Percentiles rank a stretch among this genome's conserved stretches.
Evolutionary conservation across 2,113 vertebrate genomes (phyloP).

Genomic region (Halichoerus grypus): DNA sequence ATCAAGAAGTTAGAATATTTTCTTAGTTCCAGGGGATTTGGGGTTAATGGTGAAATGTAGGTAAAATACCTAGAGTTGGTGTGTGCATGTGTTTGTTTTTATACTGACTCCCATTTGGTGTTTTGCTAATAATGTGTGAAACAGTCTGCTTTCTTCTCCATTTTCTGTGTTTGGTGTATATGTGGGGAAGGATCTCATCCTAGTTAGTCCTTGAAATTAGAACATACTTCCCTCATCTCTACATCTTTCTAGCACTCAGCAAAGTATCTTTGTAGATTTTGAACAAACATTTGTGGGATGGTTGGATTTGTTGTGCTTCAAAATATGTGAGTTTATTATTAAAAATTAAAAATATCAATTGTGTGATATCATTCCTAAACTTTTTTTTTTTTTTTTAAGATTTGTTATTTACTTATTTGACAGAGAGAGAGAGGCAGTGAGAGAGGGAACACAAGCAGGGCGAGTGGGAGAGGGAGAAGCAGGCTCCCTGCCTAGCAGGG

Average conservation of each 20-base stretch:
- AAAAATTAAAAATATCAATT: background rate
- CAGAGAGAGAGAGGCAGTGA: no score
- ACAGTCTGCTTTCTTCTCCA: background rate
- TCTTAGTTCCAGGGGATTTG: background rate
- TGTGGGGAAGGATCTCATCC: background rate
- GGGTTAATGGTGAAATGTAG: background rate
- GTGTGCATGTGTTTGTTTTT: background rate
- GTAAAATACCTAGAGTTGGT: background rate
- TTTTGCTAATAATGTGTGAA: background rate
- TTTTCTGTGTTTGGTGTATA: background rate
- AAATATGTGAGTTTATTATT: background rate
- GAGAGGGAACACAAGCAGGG: no score
- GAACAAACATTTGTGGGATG: background rate
- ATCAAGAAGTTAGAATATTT: background rate
- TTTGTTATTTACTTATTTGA: no score
- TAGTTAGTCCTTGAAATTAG: background rate
- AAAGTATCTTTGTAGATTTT: background rate
- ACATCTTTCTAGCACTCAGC: background rate
- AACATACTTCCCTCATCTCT: fast-evolving
- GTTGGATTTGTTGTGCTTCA: background rate
- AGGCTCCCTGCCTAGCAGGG: no score
- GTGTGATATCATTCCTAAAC: background rate
- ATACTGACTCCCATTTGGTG: background rate
- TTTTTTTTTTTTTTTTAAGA: no score
- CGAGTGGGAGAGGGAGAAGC: no score